Evolutionary conservation across 1,140 invertebrate species (phyloP), one percentile per base, ranked within the genome.

Genomic region (Camponotus floridanus): DNA sequence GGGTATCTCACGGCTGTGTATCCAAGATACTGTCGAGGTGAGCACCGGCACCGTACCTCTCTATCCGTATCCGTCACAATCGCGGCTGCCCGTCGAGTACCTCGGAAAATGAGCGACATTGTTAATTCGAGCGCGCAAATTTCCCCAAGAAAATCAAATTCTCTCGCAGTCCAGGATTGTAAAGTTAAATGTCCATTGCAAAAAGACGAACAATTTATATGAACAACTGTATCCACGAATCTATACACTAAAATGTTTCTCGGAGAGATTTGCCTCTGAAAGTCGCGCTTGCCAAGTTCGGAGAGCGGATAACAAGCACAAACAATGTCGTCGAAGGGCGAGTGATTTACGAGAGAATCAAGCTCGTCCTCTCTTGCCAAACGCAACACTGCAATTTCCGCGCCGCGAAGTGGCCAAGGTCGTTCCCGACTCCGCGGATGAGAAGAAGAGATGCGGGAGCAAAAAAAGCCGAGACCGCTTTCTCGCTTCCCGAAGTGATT

Each of bases 21-120:
- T 98, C 98, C 89, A 99, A 99, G 96, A 99, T 99, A 95, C 96
- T 99, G 90, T 99, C 98, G 88, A 98, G 99, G 97, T 99, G 97
- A 96, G 96, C 86, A 87, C 87, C 78, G 65, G 71, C 84, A 68
- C 36, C 71, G 87, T 76, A 73, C 65, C 48, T 51, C 48, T 57
- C 59, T 86, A 51, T 11, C 48, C 85, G 85, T 87, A 89, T 89
- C 88, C 89, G 76, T 89, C 87, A 89, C 88, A 87, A 89, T 76
- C 81, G 80, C 78, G 81, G 33, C 61, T 59, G 55, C 76, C 65
- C 73, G 18, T 26, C 61, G 62, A 74, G 48, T 33, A 51, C 15
- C 68, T 51, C 55, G 31, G 33, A 33, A 83, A 26, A 61, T 73
- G 39, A 36, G 21, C 51, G 48, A 81, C 39, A 73, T 59, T 26